Percentiles rank a stretch among this genome's conserved stretches.
These are phyloP conservation scores for Lates japonicus DNA, from an alignment of 2,797 vertebrate species.

Conservation along the genomic window DNA sequence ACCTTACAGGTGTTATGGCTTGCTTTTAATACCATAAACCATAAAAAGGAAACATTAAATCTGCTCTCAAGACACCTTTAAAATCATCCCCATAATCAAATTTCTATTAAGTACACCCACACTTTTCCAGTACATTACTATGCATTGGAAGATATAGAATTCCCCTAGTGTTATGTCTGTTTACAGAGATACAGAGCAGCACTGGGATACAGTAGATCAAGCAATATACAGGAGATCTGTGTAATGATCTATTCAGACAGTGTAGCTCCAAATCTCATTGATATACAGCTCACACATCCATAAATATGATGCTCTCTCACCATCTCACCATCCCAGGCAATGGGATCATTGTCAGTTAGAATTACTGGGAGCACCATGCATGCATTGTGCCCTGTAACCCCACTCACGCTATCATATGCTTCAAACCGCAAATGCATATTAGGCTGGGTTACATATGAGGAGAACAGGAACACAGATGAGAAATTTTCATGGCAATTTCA, in stretches of 20 bases:
- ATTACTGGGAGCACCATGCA: constrained; percentile 58
- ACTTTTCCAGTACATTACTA: constrained; percentile 35
- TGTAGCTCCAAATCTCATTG: constrained; percentile 59
- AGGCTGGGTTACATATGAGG: constrained; percentile 37
- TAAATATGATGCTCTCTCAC: constrained; percentile 69
- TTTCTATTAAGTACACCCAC: constrained; percentile 37
- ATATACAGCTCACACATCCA: constrained; percentile 66
- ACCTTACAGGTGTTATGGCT: constrained; percentile 51
- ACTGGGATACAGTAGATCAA: constrained; percentile 41
- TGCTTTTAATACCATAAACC: constrained; percentile 65
- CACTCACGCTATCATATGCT: constrained; percentile 44
- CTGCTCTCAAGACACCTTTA: constrained; percentile 58
- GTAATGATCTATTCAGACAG: constrained; percentile 62
- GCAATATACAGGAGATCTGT: constrained; percentile 30
- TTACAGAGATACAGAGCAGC: constrained; percentile 43
- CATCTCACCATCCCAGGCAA: constrained; percentile 56
- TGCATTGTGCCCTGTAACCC: constrained; percentile 58
- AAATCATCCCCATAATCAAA: constrained; percentile 50
- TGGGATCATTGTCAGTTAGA: constrained; percentile 67
- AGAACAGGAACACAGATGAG: constrained; percentile 56
- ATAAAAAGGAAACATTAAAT: constrained; percentile 61
- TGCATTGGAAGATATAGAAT: constrained; percentile 24
- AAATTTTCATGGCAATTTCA: constrained; percentile 47
- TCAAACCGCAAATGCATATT: constrained; percentile 58
- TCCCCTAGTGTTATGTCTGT: constrained; percentile 47